phyloP scores from a whole-genome alignment of 2,113 vertebrate genomes.

The Macquaria ambigua region DNA sequence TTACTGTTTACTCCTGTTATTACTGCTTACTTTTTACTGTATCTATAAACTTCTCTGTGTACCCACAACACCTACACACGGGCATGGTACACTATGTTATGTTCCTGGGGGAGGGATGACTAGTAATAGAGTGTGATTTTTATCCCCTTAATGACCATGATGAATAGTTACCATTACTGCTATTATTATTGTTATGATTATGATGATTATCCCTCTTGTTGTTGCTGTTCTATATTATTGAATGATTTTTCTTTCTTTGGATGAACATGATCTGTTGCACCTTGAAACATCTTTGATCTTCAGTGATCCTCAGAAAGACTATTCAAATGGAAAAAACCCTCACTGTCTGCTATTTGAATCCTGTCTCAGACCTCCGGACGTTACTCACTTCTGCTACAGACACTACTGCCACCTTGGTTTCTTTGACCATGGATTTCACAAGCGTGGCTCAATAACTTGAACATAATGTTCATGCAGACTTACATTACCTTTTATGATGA shows the following conservation, averaged over 20 bases:
- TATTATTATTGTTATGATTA: slow-evolving; percentile 79
- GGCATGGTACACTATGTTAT: slow-evolving; percentile 71
- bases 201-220: slow-evolving; percentile 77
- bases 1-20: slow-evolving; percentile 61
- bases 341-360: slow-evolving; percentile 47
- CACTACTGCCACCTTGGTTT: slow-evolving; percentile 47
- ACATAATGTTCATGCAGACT: slow-evolving; percentile 57
- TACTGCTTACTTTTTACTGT: slow-evolving; percentile 68
- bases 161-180: slow-evolving; percentile 78
- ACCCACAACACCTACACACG: slow-evolving; percentile 61
- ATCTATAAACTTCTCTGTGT: slow-evolving; percentile 72
- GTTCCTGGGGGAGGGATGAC: slow-evolving; percentile 61
- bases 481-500: slow-evolving; percentile 51
- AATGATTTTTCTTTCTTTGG: slow-evolving; percentile 77
- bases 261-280: slow-evolving; percentile 68
- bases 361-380: slow-evolving; percentile 44
- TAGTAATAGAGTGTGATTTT: slow-evolving; percentile 72
- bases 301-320: slow-evolving; percentile 71
- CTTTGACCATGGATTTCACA: slow-evolving; percentile 57
- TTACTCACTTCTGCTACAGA: slow-evolving; percentile 48
- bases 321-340: slow-evolving; percentile 47
- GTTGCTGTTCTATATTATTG: slow-evolving; percentile 78
- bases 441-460: slow-evolving; percentile 51
- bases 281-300: slow-evolving; percentile 68
- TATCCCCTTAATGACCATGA: slow-evolving; percentile 74